Evolutionary conservation across 2,888 invertebrate species (phyloP), one percentile per base, ranked within the genome.

Genomic region (Amblyjoppa proteus): DNA sequence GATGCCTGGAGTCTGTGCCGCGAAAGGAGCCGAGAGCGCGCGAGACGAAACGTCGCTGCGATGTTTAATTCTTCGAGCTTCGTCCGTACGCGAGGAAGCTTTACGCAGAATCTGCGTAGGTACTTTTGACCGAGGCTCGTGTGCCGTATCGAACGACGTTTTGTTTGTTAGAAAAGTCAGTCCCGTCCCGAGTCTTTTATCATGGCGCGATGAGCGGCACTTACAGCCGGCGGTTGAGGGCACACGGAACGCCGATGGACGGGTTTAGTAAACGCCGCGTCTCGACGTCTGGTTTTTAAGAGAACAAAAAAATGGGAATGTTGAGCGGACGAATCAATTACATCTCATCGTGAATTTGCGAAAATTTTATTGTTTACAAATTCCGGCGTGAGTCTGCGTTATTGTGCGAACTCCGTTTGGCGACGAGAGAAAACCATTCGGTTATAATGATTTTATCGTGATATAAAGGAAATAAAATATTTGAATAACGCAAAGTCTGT

Each of bases 131-230:
- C 16, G 16, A 16, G 34, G 64, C 34, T n/a, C 28, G 16, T 13
- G 34, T 31, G 64, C 16, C 7, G 13, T 16, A n/a, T 16, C 64
- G 64, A 31, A 69, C 66, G 85, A 86, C 85, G 85, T 86, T 64
- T 81, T 86, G 85, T 86, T 86, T 86, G 83, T 86, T 86, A 86
- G 81, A 86, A 86, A 86, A 81, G 85, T 70, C 75, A 81, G 69
- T 73, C 75, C 20, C 80, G 75, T 81, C 56, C 31, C 74, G 77
- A 69, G 25, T 51, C 68, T 74, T 81, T 73, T 58, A 76, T 80
- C 81, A 28, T 45, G n/a, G 53, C 41, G 31, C 45, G 20, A 61
- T 53, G 68, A 51, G 58, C 64, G 64, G 53, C n/a, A 77, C 58
- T 34, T 45, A 68, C 61, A 56, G 61, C 34, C 61, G 34, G 61